Conservation (phyloP, 2,797 vertebrate genomes). For the Cirrhinus mrigala region DNA sequence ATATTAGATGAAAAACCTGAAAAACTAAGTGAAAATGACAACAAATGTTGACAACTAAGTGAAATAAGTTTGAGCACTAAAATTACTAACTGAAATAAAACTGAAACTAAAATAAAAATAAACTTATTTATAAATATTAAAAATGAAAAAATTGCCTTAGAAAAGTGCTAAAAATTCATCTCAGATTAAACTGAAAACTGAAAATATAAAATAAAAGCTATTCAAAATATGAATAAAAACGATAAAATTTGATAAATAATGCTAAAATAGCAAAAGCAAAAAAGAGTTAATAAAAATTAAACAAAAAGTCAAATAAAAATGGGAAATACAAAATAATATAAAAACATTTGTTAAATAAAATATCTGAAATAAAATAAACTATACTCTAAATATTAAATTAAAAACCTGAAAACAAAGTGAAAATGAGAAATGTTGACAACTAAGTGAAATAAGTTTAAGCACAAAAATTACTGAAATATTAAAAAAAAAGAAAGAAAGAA, state of each 20-base stretch:
- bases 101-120: no score
- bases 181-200: not conserved
- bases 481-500: no score
- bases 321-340: no score
- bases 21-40: not conserved
- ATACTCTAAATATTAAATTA: not conserved
- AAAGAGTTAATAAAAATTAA: no score
- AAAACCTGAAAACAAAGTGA: not conserved
- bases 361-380: not conserved
- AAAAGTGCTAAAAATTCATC: not conserved
- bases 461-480: not conserved
- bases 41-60: not conserved
- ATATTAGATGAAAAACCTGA: not conserved
- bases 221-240: not conserved
- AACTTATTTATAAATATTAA: no score
- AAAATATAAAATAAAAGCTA: not conserved
- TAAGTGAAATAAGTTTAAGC: not conserved
- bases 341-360: not conserved
- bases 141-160: not conserved
- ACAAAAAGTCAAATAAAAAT: no score
- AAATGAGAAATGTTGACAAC: not conserved
- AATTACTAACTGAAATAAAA: not conserved
- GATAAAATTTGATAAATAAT: no score
- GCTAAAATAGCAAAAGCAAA: no score
- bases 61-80: not conserved